These are phyloP conservation scores for Chrysomallon squamiferum DNA, from an alignment of 1,140 invertebrate genomes.

Conservation along the genomic window DNA sequence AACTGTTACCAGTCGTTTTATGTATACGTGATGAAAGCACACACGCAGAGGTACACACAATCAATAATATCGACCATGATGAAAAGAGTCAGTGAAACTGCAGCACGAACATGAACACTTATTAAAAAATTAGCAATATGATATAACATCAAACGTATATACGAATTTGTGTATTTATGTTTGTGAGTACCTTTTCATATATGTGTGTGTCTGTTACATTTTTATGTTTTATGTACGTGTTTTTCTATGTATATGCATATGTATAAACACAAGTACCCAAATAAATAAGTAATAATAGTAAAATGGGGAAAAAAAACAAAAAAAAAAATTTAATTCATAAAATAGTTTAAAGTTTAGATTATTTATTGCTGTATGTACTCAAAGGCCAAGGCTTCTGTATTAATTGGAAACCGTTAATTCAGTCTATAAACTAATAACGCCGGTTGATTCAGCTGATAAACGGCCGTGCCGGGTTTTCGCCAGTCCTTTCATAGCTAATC, in stretches of 20 bases:
- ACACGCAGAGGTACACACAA: not conserved
- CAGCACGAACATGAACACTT: too few species aligned
- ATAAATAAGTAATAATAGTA: not conserved
- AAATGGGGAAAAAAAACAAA: not conserved
- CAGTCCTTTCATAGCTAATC: too few species aligned
- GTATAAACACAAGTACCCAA: not conserved
- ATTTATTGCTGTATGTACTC: too few species aligned
- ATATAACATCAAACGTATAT: too few species aligned
- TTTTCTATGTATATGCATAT: slow-evolving; percentile 1
- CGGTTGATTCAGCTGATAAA: too few species aligned
- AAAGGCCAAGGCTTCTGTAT: too few species aligned
- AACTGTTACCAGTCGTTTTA: too few species aligned
- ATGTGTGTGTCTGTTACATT: not conserved
- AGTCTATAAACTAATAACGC: too few species aligned
- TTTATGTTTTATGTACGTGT: not conserved
- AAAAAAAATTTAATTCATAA: not conserved
- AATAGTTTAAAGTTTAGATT: too few species aligned
- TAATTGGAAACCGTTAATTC: too few species aligned
- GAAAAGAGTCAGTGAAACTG: not conserved
- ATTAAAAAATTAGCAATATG: too few species aligned
- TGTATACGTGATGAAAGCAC: not conserved
- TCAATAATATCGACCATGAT: not conserved
- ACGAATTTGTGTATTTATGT: slow-evolving; percentile 3
- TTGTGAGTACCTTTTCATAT: not conserved
- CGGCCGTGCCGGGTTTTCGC: too few species aligned